These are phyloP conservation scores for Conger conger DNA, from an alignment of 2,113 vertebrate genomes.

Conservation along the genomic window DNA sequence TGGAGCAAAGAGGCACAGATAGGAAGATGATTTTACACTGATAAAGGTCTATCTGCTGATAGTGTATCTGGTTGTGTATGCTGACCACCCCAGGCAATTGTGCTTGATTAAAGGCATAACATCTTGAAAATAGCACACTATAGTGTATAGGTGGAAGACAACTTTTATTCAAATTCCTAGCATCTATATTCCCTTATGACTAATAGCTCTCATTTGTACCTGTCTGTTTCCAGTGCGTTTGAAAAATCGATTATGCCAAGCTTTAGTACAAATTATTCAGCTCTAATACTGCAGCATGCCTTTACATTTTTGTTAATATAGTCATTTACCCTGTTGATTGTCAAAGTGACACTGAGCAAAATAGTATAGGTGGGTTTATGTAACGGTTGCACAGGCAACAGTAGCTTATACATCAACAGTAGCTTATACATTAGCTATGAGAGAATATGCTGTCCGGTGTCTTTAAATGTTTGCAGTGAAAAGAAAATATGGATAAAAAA, in stretches of 20 bases:
- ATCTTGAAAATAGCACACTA: background rate
- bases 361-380: background rate
- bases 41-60: background rate
- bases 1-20: conserved; percentile 8
- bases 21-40: background rate
- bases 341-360: background rate
- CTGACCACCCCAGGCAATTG: background rate
- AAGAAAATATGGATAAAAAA: background rate
- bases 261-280: background rate
- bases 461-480: background rate
- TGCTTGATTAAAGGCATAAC: background rate
- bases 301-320: background rate
- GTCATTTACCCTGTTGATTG: background rate
- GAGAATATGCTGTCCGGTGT: background rate
- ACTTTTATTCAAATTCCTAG: background rate
- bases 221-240: background rate
- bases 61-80: background rate
- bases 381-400: background rate
- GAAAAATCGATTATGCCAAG: background rate
- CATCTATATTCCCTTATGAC: background rate
- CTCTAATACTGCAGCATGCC: background rate
- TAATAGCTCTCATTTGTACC: background rate
- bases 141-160: background rate
- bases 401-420: background rate
- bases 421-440: background rate